These are phyloP conservation scores for Gallinago paraguaiae DNA, from an alignment of 2,113 vertebrate genomes.

Conservation along the genomic window DNA sequence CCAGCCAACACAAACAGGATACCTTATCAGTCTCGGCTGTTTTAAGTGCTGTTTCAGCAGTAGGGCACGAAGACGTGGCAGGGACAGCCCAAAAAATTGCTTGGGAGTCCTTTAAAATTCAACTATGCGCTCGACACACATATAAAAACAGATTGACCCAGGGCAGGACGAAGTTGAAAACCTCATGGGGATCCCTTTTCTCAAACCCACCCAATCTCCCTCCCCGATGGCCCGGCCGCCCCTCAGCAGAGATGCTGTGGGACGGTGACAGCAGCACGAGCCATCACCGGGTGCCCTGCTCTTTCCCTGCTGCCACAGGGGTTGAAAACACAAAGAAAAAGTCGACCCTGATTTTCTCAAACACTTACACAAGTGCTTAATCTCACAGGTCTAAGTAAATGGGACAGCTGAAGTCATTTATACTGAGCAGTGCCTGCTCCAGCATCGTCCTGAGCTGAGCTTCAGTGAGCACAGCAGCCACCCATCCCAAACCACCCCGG, in stretches of 20 bases:
- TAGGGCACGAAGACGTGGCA: background rate
- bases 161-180: background rate
- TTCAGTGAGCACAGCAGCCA: background rate
- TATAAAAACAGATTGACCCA: background rate
- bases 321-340: background rate
- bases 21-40: conserved; percentile 39
- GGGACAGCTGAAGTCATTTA: background rate
- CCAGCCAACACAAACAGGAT: conserved; percentile 54
- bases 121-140: background rate
- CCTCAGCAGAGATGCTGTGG: background rate
- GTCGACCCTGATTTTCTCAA: background rate
- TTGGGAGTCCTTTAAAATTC: background rate
- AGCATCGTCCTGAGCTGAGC: background rate
- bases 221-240: rapidly evolving
- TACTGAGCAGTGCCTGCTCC: background rate
- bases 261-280: rapidly evolving
- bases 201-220: background rate
- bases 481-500: background rate
- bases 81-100: background rate
- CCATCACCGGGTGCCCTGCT: background rate
- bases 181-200: background rate
- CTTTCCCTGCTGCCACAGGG: background rate
- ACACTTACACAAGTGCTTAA: background rate
- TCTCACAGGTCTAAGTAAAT: background rate
- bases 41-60: conserved; percentile 50